Conservation (phyloP, 2,888 invertebrate species). For the Bombylius discolor region DNA sequence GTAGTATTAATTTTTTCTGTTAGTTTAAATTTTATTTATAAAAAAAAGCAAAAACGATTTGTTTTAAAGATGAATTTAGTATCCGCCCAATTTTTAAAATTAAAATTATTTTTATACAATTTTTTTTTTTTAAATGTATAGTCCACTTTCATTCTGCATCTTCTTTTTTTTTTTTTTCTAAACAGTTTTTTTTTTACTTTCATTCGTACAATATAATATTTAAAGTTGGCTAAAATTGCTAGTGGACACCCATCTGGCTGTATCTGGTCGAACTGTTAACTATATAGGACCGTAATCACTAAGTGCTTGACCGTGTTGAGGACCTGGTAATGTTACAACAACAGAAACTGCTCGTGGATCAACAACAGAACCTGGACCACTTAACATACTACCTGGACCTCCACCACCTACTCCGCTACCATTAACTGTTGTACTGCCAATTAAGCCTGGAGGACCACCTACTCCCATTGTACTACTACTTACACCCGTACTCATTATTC, state of each 20-base stretch:
- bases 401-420: slow-evolving; percentile 22
- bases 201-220: slow-evolving; percentile 12
- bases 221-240: slow-evolving; percentile 38
- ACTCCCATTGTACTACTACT: slow-evolving; percentile 36
- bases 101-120: neutral
- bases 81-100: neutral
- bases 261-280: slow-evolving; percentile 39
- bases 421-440: slow-evolving; percentile 19
- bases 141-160: no score
- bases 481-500: slow-evolving; percentile 33
- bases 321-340: slow-evolving; percentile 36
- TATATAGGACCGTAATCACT: slow-evolving; percentile 40
- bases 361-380: slow-evolving; percentile 32
- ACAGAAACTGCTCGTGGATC: slow-evolving; percentile 37
- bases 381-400: slow-evolving; percentile 31
- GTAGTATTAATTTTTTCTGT: no score
- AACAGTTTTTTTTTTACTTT: neutral
- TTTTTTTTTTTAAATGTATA: no score
- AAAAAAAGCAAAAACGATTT: no score
- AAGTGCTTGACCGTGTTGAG: slow-evolving; percentile 37
- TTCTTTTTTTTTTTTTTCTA: no score
- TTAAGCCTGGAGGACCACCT: slow-evolving; percentile 31
- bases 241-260: slow-evolving; percentile 37
- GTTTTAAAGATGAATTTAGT: no score
- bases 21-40: no score